Evolutionary conservation across 2,113 vertebrate genomes (phyloP), one percentile per base, ranked within the genome.

Genomic region (Gymnogyps californianus): DNA sequence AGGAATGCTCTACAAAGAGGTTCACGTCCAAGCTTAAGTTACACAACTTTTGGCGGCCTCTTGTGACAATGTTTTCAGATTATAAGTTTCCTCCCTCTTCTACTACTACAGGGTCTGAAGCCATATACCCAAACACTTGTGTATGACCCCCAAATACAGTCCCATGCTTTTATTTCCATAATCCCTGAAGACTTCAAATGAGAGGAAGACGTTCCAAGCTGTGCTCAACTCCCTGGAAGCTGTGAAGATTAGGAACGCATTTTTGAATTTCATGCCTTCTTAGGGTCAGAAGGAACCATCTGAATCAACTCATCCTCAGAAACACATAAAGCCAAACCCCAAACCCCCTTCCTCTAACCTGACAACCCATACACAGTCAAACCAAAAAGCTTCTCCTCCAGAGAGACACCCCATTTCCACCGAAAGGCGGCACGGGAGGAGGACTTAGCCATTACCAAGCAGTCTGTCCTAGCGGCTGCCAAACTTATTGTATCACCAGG

Each of bases 381-480:
- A 29, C 18, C 14, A 89, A 31, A 47, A 34, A 58, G 25, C 28
- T 70, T 18, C 44, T 67, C 44, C 47, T 72, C 51, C 61, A 69
- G 28, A 75, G 78, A 31, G 62, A 57, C 3, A 36, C 36, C n/a
- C 29, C 21, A 7, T 34, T 69, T 47, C 55, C 59, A 79, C 7
- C 1, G 1, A 47, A n/a, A 61, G 28, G 16, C 2, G 2, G 8
- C 16, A 21, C 0, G 1, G n/a, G 21, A 74, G 12, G 8, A 52
- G 20, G 61, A 86, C 2, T 11, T 19, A 6, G 49, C 18, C 9
- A 7, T 25, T 31, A n/a, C 38, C 14, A 21, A 64, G 38, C 44
- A 12, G 18, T 25, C 31, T 16, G 55, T 46, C 62, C 31, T 14
- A 12, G 20, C 7, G 32, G 15, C 17, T 36, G 59, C 40, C 32